Conservation (phyloP, 2,113 vertebrate genomes). For the Salvelinus namaycush region DNA sequence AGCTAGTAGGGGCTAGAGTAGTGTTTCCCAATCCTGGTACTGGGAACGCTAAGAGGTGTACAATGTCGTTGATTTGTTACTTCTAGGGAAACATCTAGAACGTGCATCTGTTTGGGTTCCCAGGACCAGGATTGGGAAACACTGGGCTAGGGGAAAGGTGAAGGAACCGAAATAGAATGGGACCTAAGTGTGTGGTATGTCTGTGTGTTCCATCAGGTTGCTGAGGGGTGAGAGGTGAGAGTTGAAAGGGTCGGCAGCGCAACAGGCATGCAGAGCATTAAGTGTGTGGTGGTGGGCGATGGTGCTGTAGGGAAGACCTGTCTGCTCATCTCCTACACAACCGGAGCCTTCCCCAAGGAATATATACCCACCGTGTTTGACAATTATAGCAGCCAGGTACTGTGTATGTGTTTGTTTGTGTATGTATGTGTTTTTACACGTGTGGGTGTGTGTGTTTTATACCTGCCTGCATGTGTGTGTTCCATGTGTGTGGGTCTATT, state of each 20-base stretch:
- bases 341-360: constrained; percentile 90
- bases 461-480: background rate
- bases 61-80: too few species aligned
- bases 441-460: background rate
- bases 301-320: constrained; percentile 92
- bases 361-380: constrained; percentile 94
- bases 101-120: too few species aligned
- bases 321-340: constrained; percentile 92
- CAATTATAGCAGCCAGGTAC: constrained; percentile 86
- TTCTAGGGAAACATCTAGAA: too few species aligned
- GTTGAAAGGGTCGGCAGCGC: background rate
- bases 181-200: constrained; percentile 3
- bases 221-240: constrained; percentile 42
- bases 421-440: background rate
- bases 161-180: too few species aligned
- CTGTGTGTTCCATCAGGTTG: constrained; percentile 14
- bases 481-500: background rate
- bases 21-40: too few species aligned
- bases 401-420: background rate
- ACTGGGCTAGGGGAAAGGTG: too few species aligned
- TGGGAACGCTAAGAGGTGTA: too few species aligned
- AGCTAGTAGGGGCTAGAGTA: background rate
- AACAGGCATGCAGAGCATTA: constrained; percentile 86
- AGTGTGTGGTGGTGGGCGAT: constrained; percentile 91
- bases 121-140: too few species aligned